A percentile compares a stretch with the other conserved stretches of the same genome.
These are phyloP conservation scores for Malacoraja senta DNA, from an alignment of 2,797 vertebrate species.

Conservation along the genomic window DNA sequence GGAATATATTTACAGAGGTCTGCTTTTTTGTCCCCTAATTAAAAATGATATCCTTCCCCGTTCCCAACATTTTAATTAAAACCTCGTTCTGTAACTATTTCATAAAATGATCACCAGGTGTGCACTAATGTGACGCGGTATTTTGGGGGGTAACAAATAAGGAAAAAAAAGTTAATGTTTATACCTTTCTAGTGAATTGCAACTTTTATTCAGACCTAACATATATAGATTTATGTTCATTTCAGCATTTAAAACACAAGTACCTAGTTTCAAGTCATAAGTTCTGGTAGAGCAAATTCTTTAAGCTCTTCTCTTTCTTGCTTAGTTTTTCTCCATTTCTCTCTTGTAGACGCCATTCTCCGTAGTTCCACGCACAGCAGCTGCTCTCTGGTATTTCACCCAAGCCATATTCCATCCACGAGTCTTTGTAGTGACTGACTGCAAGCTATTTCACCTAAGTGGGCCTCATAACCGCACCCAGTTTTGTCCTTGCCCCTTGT, in stretches of 20 bases:
- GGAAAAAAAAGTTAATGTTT: constrained; percentile 9
- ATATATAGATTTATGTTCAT: not conserved
- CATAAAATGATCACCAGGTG: not conserved
- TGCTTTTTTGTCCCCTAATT: not conserved
- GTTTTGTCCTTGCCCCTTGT: not conserved
- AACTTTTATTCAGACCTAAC: constrained; percentile 12
- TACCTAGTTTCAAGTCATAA: constrained; percentile 30
- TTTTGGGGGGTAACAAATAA: not conserved
- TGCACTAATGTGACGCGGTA: not conserved
- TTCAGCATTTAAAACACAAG: not conserved
- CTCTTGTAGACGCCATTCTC: not conserved
- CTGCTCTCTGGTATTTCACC: not conserved
- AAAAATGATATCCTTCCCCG: not conserved
- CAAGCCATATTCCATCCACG: constrained; percentile 4
- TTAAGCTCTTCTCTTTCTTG: not conserved
- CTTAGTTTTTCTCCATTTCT: not conserved
- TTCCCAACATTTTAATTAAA: not conserved
- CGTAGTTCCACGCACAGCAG: not conserved
- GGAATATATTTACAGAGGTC: not conserved
- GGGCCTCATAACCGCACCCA: not conserved
- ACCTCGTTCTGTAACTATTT: not conserved
- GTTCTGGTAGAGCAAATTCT: not conserved
- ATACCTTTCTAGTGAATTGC: constrained; percentile 6
- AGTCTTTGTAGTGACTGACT: constrained; percentile 14
- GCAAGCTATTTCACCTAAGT: not conserved